Conservation (phyloP, 2,797 vertebrate species). For the Cygnus olor region DNA sequence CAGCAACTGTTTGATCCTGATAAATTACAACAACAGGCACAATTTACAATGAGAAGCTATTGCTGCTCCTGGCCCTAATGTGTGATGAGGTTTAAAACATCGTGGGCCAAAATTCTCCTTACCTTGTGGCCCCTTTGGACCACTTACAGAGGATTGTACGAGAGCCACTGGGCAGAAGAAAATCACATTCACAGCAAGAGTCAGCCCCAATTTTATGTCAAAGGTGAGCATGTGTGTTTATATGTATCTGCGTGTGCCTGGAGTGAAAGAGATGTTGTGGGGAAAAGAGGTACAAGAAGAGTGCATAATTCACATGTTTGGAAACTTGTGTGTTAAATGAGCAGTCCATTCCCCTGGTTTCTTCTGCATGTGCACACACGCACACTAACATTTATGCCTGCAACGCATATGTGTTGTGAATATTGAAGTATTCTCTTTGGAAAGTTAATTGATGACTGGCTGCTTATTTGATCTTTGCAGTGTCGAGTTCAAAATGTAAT, state of each 20-base stretch:
- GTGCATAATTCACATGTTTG: not conserved
- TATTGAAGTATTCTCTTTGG: slow-evolving; percentile 30
- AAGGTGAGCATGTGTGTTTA: not conserved
- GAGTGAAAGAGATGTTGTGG: not conserved
- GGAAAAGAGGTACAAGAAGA: not conserved
- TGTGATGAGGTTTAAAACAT: slow-evolving; percentile 51
- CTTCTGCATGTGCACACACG: not conserved
- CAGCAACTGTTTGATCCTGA: slow-evolving; percentile 68
- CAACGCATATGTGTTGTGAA: slow-evolving; percentile 32
- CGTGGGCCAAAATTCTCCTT: slow-evolving; percentile 52
- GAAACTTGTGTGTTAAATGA: slow-evolving; percentile 13
- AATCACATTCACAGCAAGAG: slow-evolving; percentile 29
- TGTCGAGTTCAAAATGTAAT: slow-evolving; percentile 18
- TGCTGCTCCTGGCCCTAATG: slow-evolving; percentile 63
- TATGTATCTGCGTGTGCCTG: not conserved
- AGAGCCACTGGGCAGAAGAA: not conserved
- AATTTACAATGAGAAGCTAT: slow-evolving; percentile 68
- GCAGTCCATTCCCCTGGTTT: not conserved
- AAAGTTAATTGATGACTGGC: slow-evolving; percentile 40
- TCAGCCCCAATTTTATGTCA: not conserved
- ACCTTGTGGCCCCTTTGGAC: slow-evolving; percentile 20
- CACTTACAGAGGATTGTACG: not conserved
- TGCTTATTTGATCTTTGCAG: slow-evolving; percentile 34
- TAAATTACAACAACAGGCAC: slow-evolving; percentile 69
- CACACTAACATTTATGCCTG: not conserved